Base-by-base conservation (phyloP, 2,888 invertebrate species). In the Stramonita haemastoma region DNA sequence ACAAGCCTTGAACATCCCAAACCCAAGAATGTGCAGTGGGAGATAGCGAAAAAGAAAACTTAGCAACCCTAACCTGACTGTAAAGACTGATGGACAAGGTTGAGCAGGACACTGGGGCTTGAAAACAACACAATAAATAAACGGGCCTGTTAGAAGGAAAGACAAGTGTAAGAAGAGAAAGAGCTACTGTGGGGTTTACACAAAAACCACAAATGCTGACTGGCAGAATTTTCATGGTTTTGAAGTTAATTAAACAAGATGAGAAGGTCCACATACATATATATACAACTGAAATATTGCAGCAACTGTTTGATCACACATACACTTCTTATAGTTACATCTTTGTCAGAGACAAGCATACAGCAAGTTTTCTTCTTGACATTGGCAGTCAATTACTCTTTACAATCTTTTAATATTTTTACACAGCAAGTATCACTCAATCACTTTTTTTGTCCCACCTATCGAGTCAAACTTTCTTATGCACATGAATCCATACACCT, bases 231-330 rank as follows among this genome's bases (percentile, higher is more conserved):
- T 79, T 11, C 15, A 79, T 79, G 77, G 77, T 79, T 79, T 79
- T 79, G 77, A 79, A 79, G 32, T 79, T 79, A 46, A 46, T 46
- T 79, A 79, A 79, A 79, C 32, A 32, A 26, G 77, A 32, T 79
- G 29, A 79, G 19, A 79, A 13, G 77, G 77, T 19, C 77, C 29
- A 79, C 13, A 15, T 79, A n/a, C 8, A 57, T 79, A 32, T 79
- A 79, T 85, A 57, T 57, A 85, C 85, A 85, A 57, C 57, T 29
- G 19, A 57, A 85, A 85, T 85, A 85, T 85, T 85, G 85, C 85
- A 85, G 34, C 85, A 85, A 85, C 29, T 56, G 56, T 57, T 29
- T 56, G 85, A 29, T 56, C 56, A 56, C 57, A 15, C 85, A 22
- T 79, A 32, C 32, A 73, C 73, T 73, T 73, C 73, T 32, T 73